Evolutionary conservation across 2,888 invertebrate species (phyloP), one percentile per base, ranked within the genome.

Genomic region (Nephrotoma guestfalica): DNA sequence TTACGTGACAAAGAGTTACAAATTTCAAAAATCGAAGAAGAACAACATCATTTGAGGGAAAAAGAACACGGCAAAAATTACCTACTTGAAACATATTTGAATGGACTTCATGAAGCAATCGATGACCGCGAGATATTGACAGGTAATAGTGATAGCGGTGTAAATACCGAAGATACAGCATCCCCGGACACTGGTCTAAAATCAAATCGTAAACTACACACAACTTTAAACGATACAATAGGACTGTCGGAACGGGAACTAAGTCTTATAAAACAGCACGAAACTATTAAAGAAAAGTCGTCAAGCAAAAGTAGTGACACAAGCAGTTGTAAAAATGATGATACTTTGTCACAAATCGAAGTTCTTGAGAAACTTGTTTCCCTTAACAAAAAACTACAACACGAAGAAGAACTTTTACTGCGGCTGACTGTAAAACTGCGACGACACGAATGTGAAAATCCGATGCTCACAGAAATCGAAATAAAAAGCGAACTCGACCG

Each of bases 1-100:
- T 88, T 91, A 13, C 40, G 94, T 89, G 95, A 95, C 89, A 94
- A 95, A 90, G 96, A 97, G 90, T 94, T 94, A 89, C 94, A 96
- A 89, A 97, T 97, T 89, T 95, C 95, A 88, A 94, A 94, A 89
- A 93, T 96, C 88, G 96, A 96, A 92, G 95, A 95, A 89, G 95
- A 95, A 89, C 95, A 95, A 42, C 96, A 96, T 91, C 94, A 94
- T 88, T 94, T 93, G 84, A 92, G 96, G 86, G 94, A 95, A 91
- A 93, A 95, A 88, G 95, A 95, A 89, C 94, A 96, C 89, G 96
- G 96, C 18, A 95, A 95, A 88, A 96, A 96, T 91, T 96, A 96
- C 90, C 93, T 96, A 86, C 92, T 96, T 15, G 96, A 96, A 90
- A 95, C 96, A 0, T 96, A 96, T 90, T 92, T 96, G 83, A 93